These are phyloP conservation scores for Neomonachus schauinslandi DNA, from an alignment of 2,113 vertebrate genomes.

Conservation along the genomic window DNA sequence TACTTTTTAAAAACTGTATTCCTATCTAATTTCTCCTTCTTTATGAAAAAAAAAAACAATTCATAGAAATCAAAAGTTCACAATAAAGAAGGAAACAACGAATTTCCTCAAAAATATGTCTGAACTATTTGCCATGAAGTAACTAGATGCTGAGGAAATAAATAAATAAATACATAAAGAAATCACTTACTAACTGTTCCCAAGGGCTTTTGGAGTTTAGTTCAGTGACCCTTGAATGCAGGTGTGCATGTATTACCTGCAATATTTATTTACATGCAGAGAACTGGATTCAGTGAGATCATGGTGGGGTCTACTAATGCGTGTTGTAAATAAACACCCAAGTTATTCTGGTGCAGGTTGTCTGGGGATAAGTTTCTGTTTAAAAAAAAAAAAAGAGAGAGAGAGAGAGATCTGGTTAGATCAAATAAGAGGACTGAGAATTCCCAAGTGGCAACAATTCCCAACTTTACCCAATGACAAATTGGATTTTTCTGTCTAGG, in stretches of 20 bases:
- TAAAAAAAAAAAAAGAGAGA: not conserved
- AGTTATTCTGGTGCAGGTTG: not conserved
- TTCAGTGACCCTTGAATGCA: not conserved
- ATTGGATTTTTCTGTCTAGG: constrained; percentile 51
- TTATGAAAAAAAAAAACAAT: not conserved
- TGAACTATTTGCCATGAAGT: not conserved
- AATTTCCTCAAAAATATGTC: not conserved
- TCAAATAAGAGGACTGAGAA: constrained; percentile 35
- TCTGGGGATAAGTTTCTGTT: not conserved
- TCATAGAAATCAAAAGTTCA: not conserved
- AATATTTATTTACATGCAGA: not conserved
- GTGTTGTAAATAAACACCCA: not conserved
- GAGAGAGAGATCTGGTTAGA: not conserved
- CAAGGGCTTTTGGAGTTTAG: not conserved
- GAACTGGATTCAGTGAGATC: not conserved
- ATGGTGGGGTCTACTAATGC: not conserved
- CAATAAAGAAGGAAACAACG: not conserved
- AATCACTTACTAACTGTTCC: not conserved
- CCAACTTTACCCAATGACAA: not conserved
- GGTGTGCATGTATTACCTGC: not conserved
- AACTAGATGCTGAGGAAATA: not conserved
- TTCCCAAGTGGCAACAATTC: constrained; percentile 20
- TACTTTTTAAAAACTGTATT: not conserved
- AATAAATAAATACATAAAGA: not conserved
- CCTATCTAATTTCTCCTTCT: not conserved